Evolutionary conservation across 2,888 invertebrate species (phyloP), one percentile per base, ranked within the genome.

Genomic region (Pristionchus exspectatus): DNA sequence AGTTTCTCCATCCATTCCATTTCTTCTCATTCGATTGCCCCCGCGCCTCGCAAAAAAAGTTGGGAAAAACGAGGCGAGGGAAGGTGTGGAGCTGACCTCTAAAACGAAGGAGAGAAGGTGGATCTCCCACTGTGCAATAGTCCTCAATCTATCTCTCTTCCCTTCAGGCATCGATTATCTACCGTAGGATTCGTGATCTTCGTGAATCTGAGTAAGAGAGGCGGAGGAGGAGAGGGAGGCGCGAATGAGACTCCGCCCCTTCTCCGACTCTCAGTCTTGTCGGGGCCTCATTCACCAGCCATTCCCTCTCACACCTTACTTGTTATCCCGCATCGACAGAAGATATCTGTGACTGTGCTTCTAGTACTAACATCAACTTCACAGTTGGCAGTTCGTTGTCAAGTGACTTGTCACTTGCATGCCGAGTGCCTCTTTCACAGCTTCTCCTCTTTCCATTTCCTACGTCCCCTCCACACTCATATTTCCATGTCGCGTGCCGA

Each of bases 61-160:
- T 50, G 24, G n/a, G 27, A 81, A 81, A 63, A 81, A 50, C n/a
- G 27, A 54, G 81, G 81, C 38, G 74, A 72, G 72, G 72, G 27
- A 81, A 81, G 81, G 81, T 81, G 81, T 81, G 50, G 81, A 54
- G 81, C 50, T 81, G 77, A 77, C 77, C 77, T 77, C 77, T 44
- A 77, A 77, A 44, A 14, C 12, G 33, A 16, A 27, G 18, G 72
- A 16, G 33, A 14, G 69, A 69, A 1, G 66, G 9, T 27, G 33
- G 33, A 72, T 27, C 12, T 30, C 72, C 72, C 27, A 33, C 72
- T 72, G 72, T 33, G 72, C 14, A 12, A 10, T 72, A 30, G 30
- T 33, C 81, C 50, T 81, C 44, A 30, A 2, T 30, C 81, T 56
- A 10, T 21, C 24, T 12, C 44, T n/a, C 44, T 33, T 50, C 2